Evolutionary conservation across 2,888 invertebrate species (phyloP).

Genomic region (Phortica magna): DNA sequence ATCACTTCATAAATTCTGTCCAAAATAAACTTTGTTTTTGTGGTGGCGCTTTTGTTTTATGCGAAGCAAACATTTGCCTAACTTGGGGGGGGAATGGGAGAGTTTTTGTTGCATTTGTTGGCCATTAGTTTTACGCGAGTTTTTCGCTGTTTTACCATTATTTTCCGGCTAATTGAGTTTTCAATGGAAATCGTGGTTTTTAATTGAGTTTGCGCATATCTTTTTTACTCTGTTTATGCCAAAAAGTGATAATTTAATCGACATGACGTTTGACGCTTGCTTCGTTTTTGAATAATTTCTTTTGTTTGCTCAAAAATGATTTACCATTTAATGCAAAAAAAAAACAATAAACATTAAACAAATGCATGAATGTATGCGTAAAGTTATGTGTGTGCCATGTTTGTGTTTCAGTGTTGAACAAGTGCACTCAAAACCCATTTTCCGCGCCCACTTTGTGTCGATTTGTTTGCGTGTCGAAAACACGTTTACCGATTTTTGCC

Average conservation of each 20-base stretch:
- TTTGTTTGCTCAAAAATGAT: too few relatives aligned
- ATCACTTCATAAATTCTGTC: too few relatives aligned
- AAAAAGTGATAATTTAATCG: too few relatives aligned
- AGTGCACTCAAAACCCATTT: background rate
- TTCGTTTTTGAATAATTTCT: too few relatives aligned
- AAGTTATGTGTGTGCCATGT: slow-evolving; percentile 10
- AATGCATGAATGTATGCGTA: background rate
- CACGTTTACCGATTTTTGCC: slow-evolving; percentile 2
- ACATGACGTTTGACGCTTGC: too few relatives aligned
- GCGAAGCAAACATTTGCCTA: too few relatives aligned
- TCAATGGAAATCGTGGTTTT: too few relatives aligned
- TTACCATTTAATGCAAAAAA: background rate
- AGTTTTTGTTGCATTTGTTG: background rate
- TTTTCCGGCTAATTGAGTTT: slow-evolving; percentile 7
- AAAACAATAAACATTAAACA: background rate
- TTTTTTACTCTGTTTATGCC: too few relatives aligned
- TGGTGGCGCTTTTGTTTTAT: too few relatives aligned
- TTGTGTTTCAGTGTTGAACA: background rate
- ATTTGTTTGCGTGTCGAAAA: slow-evolving; percentile 21
- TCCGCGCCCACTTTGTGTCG: background rate
- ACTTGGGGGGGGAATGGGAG: background rate
- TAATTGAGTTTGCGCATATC: background rate
- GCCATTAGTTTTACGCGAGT: background rate
- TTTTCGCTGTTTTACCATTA: background rate
- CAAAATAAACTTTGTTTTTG: too few relatives aligned